These are phyloP conservation scores for Sarcophilus harrisii DNA, from an alignment of 2,797 vertebrate genomes.

Conservation along the genomic window DNA sequence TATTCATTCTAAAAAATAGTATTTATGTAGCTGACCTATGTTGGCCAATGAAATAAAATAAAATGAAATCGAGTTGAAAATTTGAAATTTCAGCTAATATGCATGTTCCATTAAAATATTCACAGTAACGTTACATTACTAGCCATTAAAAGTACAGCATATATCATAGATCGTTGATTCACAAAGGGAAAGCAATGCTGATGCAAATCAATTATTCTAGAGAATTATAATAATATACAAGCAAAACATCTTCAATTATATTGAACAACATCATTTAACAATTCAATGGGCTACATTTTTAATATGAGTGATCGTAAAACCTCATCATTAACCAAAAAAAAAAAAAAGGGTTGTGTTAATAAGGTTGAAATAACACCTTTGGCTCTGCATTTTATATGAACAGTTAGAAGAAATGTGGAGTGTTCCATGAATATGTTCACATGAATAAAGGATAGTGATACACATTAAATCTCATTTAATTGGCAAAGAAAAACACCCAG, in stretches of 20 bases:
- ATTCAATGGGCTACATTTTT: slow-evolving; percentile 27
- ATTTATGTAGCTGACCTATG: slow-evolving; percentile 40
- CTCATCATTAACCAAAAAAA: neutral
- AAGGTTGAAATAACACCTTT: neutral
- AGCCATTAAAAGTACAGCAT: slow-evolving; percentile 50
- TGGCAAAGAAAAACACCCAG: neutral
- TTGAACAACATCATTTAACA: slow-evolving; percentile 19
- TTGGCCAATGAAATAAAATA: slow-evolving; percentile 63
- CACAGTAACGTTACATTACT: slow-evolving; percentile 21
- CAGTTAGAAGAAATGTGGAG: slow-evolving; percentile 44
- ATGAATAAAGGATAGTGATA: neutral
- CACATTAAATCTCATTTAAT: neutral
- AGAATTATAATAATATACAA: slow-evolving; percentile 3
- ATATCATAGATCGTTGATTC: neutral
- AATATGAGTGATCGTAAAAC: slow-evolving; percentile 32
- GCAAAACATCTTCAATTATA: neutral
- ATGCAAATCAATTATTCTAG: slow-evolving; percentile 32
- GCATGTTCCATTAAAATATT: slow-evolving; percentile 8
- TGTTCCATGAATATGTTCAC: slow-evolving; percentile 7
- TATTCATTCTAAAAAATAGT: slow-evolving; percentile 54
- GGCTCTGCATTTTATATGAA: slow-evolving; percentile 42
- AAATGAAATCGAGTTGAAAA: slow-evolving; percentile 52
- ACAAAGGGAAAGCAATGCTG: slow-evolving; percentile 75
- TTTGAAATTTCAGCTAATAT: slow-evolving; percentile 39
- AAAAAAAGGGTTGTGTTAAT: slow-evolving; percentile 36